A percentile compares a stretch with the other conserved stretches of the same genome.
Evolutionary conservation across 1,140 invertebrate species (phyloP).

Genomic region (Camponotus pennsylvanicus): DNA sequence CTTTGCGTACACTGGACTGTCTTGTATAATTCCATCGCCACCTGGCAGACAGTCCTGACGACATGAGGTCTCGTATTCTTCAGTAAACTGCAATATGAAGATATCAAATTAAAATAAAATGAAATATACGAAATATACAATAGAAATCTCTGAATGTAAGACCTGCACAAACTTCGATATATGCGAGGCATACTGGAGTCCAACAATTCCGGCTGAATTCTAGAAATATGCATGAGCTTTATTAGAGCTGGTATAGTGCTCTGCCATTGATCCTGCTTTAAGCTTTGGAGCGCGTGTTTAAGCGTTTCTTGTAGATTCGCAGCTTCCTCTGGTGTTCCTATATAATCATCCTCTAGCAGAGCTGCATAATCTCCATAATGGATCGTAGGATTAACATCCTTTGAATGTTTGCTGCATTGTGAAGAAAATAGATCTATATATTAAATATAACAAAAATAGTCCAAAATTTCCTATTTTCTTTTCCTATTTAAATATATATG

Average conservation of each 20-base stretch:
- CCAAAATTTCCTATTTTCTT: background rate
- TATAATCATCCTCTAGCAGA: constrained; percentile 44
- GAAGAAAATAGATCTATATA: background rate
- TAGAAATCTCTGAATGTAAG: background rate
- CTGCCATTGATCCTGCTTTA: constrained; percentile 67
- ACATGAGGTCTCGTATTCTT: constrained; percentile 66
- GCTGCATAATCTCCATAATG: constrained; percentile 32
- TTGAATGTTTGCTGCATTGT: background rate
- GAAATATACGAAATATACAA: background rate
- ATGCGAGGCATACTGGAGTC: constrained; percentile 68
- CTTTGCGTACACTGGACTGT: constrained; percentile 66
- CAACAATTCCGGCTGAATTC: constrained; percentile 66
- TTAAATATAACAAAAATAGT: background rate
- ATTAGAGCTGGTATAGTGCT: constrained; percentile 57
- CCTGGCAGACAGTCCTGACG: constrained; percentile 64
- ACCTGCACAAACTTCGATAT: constrained; percentile 70
- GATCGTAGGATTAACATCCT: background rate
- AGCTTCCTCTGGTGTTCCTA: constrained; percentile 24
- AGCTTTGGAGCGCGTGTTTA: constrained; percentile 53
- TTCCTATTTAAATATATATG: background rate
- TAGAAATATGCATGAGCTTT: constrained; percentile 66
- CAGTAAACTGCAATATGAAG: constrained; percentile 52
- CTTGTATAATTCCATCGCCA: constrained; percentile 66
- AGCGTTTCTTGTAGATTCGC: constrained; percentile 59
- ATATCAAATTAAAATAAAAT: constrained; percentile 9